Evolutionary conservation across 2,113 vertebrate species (phyloP).

Genomic region (Cricetomys ansorgei): DNA sequence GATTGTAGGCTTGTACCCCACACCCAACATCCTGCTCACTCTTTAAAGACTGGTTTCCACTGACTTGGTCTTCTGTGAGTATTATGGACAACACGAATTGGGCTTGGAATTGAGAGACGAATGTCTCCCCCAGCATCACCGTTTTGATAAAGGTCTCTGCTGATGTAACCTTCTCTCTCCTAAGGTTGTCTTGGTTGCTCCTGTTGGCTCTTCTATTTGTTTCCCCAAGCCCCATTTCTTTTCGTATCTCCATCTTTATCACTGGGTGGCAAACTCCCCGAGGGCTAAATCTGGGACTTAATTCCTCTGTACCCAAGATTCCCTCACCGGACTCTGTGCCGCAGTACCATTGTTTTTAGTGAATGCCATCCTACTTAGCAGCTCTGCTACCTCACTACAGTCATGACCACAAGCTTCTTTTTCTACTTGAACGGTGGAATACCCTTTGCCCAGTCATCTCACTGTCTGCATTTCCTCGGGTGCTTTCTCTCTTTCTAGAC

Average conservation of each 20-base stretch:
- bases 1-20: neutral
- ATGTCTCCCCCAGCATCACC: neutral
- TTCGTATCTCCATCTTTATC: neutral
- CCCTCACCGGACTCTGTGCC: too few species aligned
- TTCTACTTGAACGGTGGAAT: neutral
- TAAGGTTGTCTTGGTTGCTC: neutral
- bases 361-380: neutral
- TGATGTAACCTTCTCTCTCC: neutral
- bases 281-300: neutral
- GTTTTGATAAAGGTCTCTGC: conserved; percentile 12
- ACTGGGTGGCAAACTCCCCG: neutral
- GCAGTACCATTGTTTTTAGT: neutral
- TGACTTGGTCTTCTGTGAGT: neutral
- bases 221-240: neutral
- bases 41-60: neutral
- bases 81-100: too few species aligned
- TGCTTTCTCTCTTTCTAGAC: neutral
- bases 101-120: neutral
- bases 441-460: neutral
- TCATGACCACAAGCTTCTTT: neutral
- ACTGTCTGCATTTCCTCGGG: neutral
- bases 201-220: neutral
- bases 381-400: neutral
- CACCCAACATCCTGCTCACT: neutral
- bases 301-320: neutral